These are phyloP conservation scores for Latrodectus hesperus DNA, from an alignment of 2,888 invertebrate genomes.

Conservation along the genomic window DNA sequence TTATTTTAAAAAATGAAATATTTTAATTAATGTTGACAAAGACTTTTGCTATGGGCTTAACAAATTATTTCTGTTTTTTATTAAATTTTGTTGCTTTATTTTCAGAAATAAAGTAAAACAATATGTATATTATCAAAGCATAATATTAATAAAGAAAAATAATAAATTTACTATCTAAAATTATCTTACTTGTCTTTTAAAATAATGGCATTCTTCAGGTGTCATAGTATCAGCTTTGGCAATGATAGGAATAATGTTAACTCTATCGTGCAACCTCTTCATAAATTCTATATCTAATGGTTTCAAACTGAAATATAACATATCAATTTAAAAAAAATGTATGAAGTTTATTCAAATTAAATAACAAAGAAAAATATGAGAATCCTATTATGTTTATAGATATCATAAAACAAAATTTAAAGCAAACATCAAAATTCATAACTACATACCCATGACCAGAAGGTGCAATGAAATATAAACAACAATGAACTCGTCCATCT, in stretches of 20 bases:
- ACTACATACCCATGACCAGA: conserved; percentile 67
- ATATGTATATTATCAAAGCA: no score
- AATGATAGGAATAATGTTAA: conserved; percentile 98
- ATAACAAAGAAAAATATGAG: no score
- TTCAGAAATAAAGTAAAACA: not conserved
- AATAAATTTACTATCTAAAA: not conserved
- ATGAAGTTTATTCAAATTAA: no score
- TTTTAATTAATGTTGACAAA: no score
- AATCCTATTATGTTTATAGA: no score
- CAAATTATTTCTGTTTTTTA: not conserved
- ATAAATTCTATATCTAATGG: conserved; percentile 99
- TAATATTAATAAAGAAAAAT: not conserved
- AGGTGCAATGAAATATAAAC: conserved; percentile 92
- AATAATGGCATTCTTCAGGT: conserved; percentile 94
- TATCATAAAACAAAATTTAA: not conserved
- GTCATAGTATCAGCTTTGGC: conserved; percentile 99
- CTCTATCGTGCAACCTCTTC: conserved; percentile 98
- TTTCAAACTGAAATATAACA: conserved; percentile 79
- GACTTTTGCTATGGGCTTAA: not conserved
- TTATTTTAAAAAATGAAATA: not conserved
- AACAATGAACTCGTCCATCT: conserved; percentile 97
- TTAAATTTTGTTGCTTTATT: not conserved
- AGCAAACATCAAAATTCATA: not conserved
- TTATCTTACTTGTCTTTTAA: conserved; percentile 92
- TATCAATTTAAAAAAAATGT: not conserved